Percentiles rank a stretch among this genome's conserved stretches.
These are phyloP conservation scores for Lepus townsendii DNA, from an alignment of 2,797 vertebrate species.

Conservation along the genomic window DNA sequence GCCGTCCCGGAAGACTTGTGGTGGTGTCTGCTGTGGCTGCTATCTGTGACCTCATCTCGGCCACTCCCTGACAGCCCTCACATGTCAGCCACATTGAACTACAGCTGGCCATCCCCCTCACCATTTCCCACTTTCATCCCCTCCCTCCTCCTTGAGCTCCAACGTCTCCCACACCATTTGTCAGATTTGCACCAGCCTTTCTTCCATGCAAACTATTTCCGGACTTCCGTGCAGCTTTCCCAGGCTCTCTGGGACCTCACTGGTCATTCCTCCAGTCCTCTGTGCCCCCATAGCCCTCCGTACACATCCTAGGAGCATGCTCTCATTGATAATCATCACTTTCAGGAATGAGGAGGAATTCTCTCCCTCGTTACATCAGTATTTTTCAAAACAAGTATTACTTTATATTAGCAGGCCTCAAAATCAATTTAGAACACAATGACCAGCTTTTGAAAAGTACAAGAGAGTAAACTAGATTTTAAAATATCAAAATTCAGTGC, in stretches of 20 bases:
- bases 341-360: not conserved
- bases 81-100: not conserved
- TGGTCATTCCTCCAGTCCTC: not conserved
- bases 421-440: conserved; percentile 12
- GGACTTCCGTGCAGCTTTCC: not conserved
- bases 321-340: not conserved
- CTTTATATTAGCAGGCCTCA: not conserved
- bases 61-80: not conserved
- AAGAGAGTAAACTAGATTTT: not conserved
- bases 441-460: not conserved
- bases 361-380: not conserved
- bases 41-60: not conserved
- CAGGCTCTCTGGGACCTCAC: not conserved
- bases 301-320: not conserved
- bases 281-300: not conserved
- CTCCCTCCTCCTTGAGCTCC: not conserved
- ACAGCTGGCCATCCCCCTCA: not conserved
- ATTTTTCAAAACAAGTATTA: conserved; percentile 39
- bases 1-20: rapidly evolving
- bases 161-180: not conserved
- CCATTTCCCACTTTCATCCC: not conserved
- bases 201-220: not conserved
- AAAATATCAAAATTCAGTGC: conserved; percentile 16
- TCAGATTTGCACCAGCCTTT: not conserved
- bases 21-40: not conserved